phyloP scores from a whole-genome alignment of 1,140 invertebrate genomes.

The Musca vetustissima region DNA sequence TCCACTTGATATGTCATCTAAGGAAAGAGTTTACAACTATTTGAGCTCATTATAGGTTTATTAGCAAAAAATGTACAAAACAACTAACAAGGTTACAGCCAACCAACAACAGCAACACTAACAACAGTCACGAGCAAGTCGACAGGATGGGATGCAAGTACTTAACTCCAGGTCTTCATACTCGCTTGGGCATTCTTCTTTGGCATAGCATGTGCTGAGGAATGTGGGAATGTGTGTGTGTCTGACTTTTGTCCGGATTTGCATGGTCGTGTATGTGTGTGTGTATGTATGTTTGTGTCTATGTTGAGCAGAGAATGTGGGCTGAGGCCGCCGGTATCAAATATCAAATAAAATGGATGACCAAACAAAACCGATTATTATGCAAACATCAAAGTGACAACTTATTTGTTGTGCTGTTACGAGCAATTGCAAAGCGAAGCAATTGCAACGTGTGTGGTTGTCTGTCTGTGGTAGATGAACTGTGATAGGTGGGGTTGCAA shows the following conservation, averaged over 20 bases:
- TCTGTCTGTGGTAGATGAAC: too few species aligned
- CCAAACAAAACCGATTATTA: slow-evolving; percentile 32
- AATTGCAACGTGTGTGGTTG: slow-evolving; percentile 3
- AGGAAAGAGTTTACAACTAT: slow-evolving; percentile 19
- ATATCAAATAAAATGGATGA: slow-evolving; percentile 40
- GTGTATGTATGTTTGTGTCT: not conserved
- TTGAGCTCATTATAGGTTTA: slow-evolving; percentile 15
- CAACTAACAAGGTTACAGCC: slow-evolving; percentile 4
- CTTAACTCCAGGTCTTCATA: not conserved
- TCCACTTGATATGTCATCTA: slow-evolving; percentile 14
- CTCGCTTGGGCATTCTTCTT: not conserved
- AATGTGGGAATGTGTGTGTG: not conserved
- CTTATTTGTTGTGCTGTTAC: slow-evolving; percentile 10
- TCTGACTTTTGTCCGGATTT: not conserved
- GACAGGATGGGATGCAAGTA: not conserved
- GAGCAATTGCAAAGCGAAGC: slow-evolving; percentile 12
- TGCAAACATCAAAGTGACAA: slow-evolving; percentile 34
- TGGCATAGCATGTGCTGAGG: not conserved
- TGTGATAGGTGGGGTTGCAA: too few species aligned
- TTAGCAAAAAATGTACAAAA: not conserved
- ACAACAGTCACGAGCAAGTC: not conserved
- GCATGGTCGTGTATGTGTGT: not conserved
- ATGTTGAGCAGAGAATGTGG: not conserved
- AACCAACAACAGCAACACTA: not conserved
- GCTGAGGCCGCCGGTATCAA: slow-evolving; percentile 27